Evolutionary conservation across 2,797 vertebrate species (phyloP).

Genomic region (Pampus argenteus): DNA sequence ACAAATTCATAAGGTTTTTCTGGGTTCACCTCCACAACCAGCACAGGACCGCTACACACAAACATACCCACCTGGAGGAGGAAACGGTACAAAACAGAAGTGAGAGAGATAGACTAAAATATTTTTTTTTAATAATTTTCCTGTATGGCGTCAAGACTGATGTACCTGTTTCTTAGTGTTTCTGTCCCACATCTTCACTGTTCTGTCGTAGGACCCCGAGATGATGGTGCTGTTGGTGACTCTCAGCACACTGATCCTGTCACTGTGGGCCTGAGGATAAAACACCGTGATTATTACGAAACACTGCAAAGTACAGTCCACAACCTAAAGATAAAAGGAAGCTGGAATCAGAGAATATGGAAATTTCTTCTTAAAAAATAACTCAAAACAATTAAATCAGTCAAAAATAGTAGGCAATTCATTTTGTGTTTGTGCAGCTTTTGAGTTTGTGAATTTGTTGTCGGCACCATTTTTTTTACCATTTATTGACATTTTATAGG

Average conservation of each 20-base stretch:
- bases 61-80: slow-evolving; percentile 88
- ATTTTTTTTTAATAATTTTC: neutral
- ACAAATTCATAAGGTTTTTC: slow-evolving; percentile 74
- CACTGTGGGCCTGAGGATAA: slow-evolving; percentile 83
- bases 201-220: slow-evolving; percentile 87
- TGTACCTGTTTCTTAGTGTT: slow-evolving; percentile 86
- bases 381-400: too few species aligned
- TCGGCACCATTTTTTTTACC: too few species aligned
- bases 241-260: slow-evolving; percentile 84
- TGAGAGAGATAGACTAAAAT: neutral
- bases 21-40: slow-evolving; percentile 83
- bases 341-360: too few species aligned
- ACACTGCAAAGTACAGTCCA: too few species aligned
- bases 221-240: slow-evolving; percentile 83
- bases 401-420: too few species aligned
- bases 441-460: too few species aligned
- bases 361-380: too few species aligned
- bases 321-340: too few species aligned
- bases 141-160: neutral
- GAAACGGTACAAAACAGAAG: neutral
- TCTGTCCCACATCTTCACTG: slow-evolving; percentile 90
- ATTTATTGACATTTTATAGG: neutral
- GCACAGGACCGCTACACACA: slow-evolving; percentile 85
- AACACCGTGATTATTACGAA: too few species aligned
- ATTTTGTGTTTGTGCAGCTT: too few species aligned